Evolutionary conservation across 92 coral and sea anemone species (phyloP).

Genomic region (Palythoa heliodiscus): DNA sequence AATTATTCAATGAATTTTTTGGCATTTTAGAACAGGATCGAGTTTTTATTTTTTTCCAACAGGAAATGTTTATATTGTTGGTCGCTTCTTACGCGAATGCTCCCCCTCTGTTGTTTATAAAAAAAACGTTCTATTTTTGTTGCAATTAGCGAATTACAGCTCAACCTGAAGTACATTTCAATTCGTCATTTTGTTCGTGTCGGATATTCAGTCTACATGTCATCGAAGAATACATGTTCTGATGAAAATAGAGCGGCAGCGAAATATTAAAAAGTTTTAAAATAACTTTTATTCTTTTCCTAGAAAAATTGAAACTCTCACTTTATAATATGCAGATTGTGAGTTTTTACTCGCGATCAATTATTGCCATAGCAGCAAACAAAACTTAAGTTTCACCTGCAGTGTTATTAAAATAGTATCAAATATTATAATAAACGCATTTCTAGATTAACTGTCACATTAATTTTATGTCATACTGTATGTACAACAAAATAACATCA

Average conservation of each 20-base stretch:
- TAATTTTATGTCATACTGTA: background rate
- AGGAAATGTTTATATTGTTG: background rate
- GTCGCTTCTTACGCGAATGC: background rate
- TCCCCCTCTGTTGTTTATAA: background rate
- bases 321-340: background rate
- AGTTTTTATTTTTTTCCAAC: no score
- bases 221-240: no score
- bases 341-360: background rate
- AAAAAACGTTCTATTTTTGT: background rate
- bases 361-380: conserved; percentile 32
- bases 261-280: background rate
- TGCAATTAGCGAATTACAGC: conserved; percentile 13
- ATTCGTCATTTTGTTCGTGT: background rate
- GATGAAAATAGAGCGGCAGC: background rate
- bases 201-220: background rate
- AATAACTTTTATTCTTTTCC: background rate
- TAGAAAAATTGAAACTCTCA: background rate
- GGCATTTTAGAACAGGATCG: background rate
- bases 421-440: background rate
- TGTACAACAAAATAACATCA: no score
- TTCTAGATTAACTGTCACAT: background rate
- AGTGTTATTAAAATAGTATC: background rate
- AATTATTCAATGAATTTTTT: background rate
- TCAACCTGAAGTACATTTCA: background rate
- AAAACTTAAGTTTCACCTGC: background rate